Evolutionary conservation across 2,113 vertebrate species (phyloP), one percentile per base, ranked within the genome.

Genomic region (Sorex fumeus): DNA sequence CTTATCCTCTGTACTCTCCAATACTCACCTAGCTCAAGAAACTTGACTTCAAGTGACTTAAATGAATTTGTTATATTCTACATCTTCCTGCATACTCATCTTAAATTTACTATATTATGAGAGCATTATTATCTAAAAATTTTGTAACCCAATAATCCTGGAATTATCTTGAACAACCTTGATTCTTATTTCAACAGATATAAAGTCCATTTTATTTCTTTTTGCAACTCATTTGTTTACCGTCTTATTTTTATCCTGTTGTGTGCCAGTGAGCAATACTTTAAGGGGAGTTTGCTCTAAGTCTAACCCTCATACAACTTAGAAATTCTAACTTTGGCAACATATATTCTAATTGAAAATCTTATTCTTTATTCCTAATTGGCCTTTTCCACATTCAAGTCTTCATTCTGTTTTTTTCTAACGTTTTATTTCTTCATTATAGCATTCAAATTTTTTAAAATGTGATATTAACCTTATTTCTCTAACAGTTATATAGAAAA

Each of bases 401-500:
- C 28, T 84, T 82, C 69, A 87, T 25, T 25, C 67, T 57, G 13
- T 4, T 1, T 60, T 21, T 64, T 87, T 81, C 9, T 69, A 75
- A 53, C 88, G 18, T 60, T 91, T 85, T 25, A 47, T 40, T 50
- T n/a, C 27, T 36, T 79, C 60, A 86, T 77, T 9, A 87, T 53
- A 53, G 3, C n/a, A 91, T 96, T 76, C 4, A 60, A 18, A 60
- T 60, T 27, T 78, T 87, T 88, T 66, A 83, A 66, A 71, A 78
- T 85, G 47, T 11, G 32, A 47, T 21, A 11, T 70, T 71, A 92
- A 53, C 23, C 8, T 60, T 21, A 3, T 60, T 60, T 60, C 21
- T 50, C 47, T 50, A 50, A 50, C 6, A 50, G 47, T 50, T 50
- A 50, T 12, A 5, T 50, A 50, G 47, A 50, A 50, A 50, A 50